phyloP scores from a whole-genome alignment of 1,140 invertebrate genomes.

The Drosophila fuyamai region DNA sequence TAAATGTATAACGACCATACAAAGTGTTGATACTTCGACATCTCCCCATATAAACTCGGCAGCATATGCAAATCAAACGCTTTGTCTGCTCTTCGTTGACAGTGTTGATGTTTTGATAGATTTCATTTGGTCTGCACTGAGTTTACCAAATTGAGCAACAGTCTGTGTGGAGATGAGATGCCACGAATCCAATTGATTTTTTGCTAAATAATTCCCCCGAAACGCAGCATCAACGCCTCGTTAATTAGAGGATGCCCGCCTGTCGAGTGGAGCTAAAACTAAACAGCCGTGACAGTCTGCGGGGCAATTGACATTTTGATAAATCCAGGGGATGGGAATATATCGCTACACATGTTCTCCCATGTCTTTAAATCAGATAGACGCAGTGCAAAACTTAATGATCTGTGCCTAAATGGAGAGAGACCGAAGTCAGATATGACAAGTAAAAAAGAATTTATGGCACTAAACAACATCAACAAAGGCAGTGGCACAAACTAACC shows the following conservation, averaged over 20 bases:
- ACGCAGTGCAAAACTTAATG: constrained; percentile 73
- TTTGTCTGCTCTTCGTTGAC: constrained; percentile 25
- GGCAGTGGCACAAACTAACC: constrained; percentile 44
- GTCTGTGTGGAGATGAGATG: background rate
- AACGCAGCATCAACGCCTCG: constrained; percentile 65
- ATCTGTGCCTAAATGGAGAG: constrained; percentile 75
- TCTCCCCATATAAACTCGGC: background rate
- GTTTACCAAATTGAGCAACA: constrained; percentile 23
- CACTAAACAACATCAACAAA: constrained; percentile 68
- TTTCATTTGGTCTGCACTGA: constrained; percentile 20
- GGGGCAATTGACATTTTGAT: constrained; percentile 65
- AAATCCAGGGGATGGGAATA: constrained; percentile 26
- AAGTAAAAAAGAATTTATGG: constrained; percentile 79
- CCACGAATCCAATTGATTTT: constrained; percentile 32
- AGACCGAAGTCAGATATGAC: constrained; percentile 59
- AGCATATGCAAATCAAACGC: background rate
- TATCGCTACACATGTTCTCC: constrained; percentile 55
- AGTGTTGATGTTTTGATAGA: constrained; percentile 36
- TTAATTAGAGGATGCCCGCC: constrained; percentile 60
- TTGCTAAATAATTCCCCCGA: constrained; percentile 24
- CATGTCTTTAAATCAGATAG: constrained; percentile 72
- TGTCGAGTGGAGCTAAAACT: constrained; percentile 25
- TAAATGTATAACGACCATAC: too few relatives aligned
- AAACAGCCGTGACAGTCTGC: constrained; percentile 60
- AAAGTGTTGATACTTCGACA: background rate